Evolutionary conservation across 2,113 vertebrate genomes (phyloP).

Genomic region (Sphaerodactylus townsendi): DNA sequence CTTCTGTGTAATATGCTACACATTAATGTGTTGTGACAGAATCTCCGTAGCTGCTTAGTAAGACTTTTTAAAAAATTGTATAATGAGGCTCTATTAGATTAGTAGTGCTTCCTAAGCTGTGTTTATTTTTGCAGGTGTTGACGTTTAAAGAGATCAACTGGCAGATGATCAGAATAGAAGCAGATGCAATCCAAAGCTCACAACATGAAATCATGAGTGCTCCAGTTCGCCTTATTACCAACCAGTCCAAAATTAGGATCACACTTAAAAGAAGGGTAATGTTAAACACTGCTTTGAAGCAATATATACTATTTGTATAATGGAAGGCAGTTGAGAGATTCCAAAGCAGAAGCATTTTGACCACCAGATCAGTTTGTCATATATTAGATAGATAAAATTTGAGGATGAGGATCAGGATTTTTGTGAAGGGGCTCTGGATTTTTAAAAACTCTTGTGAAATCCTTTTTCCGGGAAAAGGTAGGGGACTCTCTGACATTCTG

Average conservation of each 20-base stretch:
- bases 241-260: slow-evolving; percentile 96
- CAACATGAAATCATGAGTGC: slow-evolving; percentile 95
- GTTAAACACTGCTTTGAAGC: background rate
- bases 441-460: background rate
- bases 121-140: slow-evolving; percentile 81
- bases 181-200: slow-evolving; percentile 94
- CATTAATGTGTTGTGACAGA: no score
- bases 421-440: background rate
- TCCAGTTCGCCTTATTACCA: slow-evolving; percentile 96
- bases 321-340: background rate
- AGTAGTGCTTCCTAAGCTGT: background rate
- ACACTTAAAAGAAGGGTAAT: slow-evolving; percentile 96
- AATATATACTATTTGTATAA: background rate
- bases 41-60: no score
- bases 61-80: no score
- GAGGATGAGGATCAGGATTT: background rate
- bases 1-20: no score
- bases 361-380: background rate
- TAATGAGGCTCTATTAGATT: no score
- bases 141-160: slow-evolving; percentile 99
- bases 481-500: background rate
- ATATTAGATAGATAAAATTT: background rate
- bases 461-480: background rate
- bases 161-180: slow-evolving; percentile 99
- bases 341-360: background rate